Conservation (phyloP, 2,888 invertebrate genomes). For the Congeria kusceri region DNA sequence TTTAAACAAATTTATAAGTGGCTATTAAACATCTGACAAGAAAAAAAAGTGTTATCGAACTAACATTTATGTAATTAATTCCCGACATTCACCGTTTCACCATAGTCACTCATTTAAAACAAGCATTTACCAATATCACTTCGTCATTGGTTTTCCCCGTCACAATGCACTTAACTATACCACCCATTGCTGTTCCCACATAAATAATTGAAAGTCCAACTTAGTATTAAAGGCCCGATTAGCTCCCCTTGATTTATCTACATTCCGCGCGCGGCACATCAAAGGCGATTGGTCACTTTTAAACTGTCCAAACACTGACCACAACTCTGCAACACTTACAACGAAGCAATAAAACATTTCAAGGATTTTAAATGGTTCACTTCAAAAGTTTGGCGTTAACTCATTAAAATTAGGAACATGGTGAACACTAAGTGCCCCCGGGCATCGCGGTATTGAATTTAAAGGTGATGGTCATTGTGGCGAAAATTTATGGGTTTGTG, state of each 20-base stretch:
- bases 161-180: no score
- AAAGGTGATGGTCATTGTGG: no score
- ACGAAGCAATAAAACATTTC: constrained; percentile 4
- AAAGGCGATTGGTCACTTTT: not conserved
- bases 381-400: constrained; percentile 10
- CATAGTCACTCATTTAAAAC: no score
- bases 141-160: no score
- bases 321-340: not conserved
- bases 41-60: no score
- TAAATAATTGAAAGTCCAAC: constrained; percentile 10
- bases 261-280: not conserved
- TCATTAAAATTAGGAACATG: not conserved
- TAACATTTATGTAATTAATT: not conserved
- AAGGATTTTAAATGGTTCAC: not conserved
- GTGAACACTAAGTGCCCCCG: not conserved
- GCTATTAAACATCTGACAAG: no score
- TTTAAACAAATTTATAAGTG: no score
- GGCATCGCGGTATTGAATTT: not conserved
- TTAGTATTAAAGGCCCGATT: not conserved
- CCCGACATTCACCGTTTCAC: not conserved
- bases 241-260: constrained; percentile 4
- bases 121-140: no score
- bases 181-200: not conserved
- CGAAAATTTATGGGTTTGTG: no score
- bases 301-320: not conserved